These are phyloP conservation scores for Brachionus paranguensis DNA, from an alignment of 1,140 invertebrate species.

Conservation along the genomic window DNA sequence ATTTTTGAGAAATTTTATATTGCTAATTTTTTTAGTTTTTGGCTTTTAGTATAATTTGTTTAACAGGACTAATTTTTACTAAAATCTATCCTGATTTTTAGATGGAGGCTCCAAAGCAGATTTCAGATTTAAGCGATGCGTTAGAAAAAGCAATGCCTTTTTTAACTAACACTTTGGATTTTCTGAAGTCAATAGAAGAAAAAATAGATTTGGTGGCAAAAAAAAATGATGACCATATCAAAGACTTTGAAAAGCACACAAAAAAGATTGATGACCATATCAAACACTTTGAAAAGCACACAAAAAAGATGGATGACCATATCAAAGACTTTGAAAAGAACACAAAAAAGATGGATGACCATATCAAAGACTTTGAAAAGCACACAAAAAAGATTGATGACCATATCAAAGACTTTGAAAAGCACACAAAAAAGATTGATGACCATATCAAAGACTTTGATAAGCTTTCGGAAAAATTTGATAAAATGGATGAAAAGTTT, in stretches of 20 bases:
- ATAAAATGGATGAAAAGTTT: neutral
- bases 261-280: neutral
- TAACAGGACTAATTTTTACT: neutral
- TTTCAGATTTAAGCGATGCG: neutral
- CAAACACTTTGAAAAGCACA: neutral
- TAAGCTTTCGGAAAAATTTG: neutral
- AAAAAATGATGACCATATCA: neutral
- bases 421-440: neutral
- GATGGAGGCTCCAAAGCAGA: neutral
- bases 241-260: neutral
- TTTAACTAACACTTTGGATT: neutral
- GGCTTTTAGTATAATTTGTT: neutral
- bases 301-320: neutral
- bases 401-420: neutral
- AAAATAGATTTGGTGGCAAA: neutral
- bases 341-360: neutral
- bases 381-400: neutral
- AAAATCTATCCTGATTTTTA: neutral
- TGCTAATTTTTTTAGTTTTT: too few species aligned
- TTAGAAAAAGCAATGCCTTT: neutral
- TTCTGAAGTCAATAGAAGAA: neutral
- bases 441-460: neutral
- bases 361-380: neutral
- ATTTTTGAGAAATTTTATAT: neutral
- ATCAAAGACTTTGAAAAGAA: neutral